These are phyloP conservation scores for Agraylea sexmaculata DNA, from an alignment of 1,140 invertebrate genomes.

Conservation along the genomic window DNA sequence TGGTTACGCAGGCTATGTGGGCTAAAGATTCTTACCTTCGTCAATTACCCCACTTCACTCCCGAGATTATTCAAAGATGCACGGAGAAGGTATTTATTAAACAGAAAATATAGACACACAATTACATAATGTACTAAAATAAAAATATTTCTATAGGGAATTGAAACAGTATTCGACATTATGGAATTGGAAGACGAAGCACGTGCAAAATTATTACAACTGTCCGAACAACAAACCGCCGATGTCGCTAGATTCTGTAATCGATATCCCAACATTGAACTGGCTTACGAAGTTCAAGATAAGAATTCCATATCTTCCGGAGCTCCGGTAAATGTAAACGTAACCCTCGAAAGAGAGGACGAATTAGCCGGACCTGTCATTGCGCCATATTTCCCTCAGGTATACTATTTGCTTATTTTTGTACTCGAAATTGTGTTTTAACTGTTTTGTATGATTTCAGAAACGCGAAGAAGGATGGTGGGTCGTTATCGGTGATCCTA, in stretches of 20 bases:
- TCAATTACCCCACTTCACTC: slow-evolving; percentile 90
- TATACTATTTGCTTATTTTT: slow-evolving; percentile 26
- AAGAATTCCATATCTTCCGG: slow-evolving; percentile 29
- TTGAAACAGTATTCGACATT: slow-evolving; percentile 96
- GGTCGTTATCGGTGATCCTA: slow-evolving; percentile 97
- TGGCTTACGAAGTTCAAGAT: slow-evolving; percentile 76
- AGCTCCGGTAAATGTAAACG: slow-evolving; percentile 44
- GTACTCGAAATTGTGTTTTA: slow-evolving; percentile 7
- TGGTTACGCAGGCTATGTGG: slow-evolving; percentile 99
- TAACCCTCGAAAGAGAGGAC: slow-evolving; percentile 91
- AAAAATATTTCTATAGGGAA: slow-evolving; percentile 40
- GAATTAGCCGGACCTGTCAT: slow-evolving; percentile 94
- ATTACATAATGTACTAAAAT: neutral
- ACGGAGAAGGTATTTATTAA: slow-evolving; percentile 58
- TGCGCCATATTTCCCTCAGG: slow-evolving; percentile 94
- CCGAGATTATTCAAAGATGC: slow-evolving; percentile 83
- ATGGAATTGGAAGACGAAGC: slow-evolving; percentile 97
- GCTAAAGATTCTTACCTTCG: slow-evolving; percentile 95
- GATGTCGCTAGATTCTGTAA: slow-evolving; percentile 98
- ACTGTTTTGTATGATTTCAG: slow-evolving; percentile 35
- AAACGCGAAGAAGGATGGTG: slow-evolving; percentile 99
- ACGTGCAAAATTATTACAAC: slow-evolving; percentile 70
- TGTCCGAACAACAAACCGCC: slow-evolving; percentile 81
- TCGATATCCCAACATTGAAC: slow-evolving; percentile 96
- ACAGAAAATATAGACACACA: neutral